Evolutionary conservation across 1,140 invertebrate genomes (phyloP).

Genomic region (Drosophila arizonae): DNA sequence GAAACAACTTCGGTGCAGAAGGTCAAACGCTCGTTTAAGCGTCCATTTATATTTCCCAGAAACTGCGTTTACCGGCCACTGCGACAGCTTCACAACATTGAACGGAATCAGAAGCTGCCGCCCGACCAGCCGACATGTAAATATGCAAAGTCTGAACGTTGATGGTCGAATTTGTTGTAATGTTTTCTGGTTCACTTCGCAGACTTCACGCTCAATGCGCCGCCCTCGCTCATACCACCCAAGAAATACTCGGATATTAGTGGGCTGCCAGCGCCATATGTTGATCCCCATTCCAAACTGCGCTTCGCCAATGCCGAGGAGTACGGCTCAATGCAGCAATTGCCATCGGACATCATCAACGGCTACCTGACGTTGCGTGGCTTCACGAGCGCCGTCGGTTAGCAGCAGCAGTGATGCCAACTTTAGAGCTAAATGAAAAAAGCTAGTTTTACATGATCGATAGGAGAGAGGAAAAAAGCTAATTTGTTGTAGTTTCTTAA

Average conservation of each 20-base stretch:
- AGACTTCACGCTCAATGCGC: conserved; percentile 94
- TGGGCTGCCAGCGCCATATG: conserved; percentile 92
- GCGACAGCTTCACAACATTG: conserved; percentile 66
- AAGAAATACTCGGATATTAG: conserved; percentile 98
- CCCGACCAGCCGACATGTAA: conserved; percentile 56
- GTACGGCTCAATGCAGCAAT: conserved; percentile 90
- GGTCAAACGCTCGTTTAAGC: conserved; percentile 55
- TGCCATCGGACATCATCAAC: conserved; percentile 95
- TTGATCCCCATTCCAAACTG: conserved; percentile 94
- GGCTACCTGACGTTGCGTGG: conserved; percentile 93
- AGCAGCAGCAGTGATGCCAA: conserved; percentile 81
- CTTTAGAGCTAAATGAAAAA: background rate
- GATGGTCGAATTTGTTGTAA: background rate
- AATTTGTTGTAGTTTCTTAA: too few relatives aligned
- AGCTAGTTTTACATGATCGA: background rate
- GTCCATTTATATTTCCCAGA: conserved; percentile 54
- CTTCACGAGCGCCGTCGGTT: conserved; percentile 91
- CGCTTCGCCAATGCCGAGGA: conserved; percentile 93
- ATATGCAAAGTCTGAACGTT: background rate
- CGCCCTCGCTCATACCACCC: conserved; percentile 93
- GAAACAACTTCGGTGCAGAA: conserved; percentile 27
- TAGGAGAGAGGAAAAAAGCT: background rate
- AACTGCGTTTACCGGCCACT: conserved; percentile 64
- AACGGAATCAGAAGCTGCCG: conserved; percentile 50
- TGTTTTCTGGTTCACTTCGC: background rate